These are phyloP conservation scores for Acrocyrtus sp. DNA, from an alignment of 2,888 invertebrate species.

Conservation along the genomic window DNA sequence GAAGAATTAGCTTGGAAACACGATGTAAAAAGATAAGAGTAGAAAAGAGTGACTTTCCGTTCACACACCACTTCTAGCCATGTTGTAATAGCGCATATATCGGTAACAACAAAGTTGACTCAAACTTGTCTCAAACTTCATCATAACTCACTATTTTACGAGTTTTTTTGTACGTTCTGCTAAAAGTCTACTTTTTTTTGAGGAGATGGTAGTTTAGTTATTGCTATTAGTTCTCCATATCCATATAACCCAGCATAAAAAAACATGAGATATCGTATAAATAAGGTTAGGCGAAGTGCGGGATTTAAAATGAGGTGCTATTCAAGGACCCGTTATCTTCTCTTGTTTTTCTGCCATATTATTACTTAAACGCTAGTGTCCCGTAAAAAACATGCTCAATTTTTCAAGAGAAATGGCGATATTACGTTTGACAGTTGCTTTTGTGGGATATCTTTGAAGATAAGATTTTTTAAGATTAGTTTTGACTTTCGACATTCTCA, in stretches of 20 bases:
- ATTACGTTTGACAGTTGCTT: too few species aligned
- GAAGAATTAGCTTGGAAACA: not conserved
- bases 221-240: constrained; percentile 1
- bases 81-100: too few species aligned
- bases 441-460: too few species aligned
- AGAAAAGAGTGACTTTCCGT: not conserved
- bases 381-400: not conserved
- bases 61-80: not conserved
- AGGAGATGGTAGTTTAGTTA: constrained; percentile 5
- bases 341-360: not conserved
- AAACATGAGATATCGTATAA: constrained; percentile 5
- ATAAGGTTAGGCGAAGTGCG: not conserved
- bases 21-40: too few species aligned
- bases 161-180: not conserved
- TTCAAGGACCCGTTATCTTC: not conserved
- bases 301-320: constrained; percentile 6
- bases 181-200: not conserved
- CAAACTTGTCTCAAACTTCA: not conserved
- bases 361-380: not conserved
- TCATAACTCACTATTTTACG: constrained; percentile 27
- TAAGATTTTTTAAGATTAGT: too few species aligned
- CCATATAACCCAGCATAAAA: constrained; percentile 9
- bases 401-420: not conserved
- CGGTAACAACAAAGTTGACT: not conserved
- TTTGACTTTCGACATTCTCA: too few species aligned